Evolutionary conservation across 2,888 invertebrate species (phyloP), one percentile per base, ranked within the genome.

Genomic region (Lordiphosa andalusiaca): DNA sequence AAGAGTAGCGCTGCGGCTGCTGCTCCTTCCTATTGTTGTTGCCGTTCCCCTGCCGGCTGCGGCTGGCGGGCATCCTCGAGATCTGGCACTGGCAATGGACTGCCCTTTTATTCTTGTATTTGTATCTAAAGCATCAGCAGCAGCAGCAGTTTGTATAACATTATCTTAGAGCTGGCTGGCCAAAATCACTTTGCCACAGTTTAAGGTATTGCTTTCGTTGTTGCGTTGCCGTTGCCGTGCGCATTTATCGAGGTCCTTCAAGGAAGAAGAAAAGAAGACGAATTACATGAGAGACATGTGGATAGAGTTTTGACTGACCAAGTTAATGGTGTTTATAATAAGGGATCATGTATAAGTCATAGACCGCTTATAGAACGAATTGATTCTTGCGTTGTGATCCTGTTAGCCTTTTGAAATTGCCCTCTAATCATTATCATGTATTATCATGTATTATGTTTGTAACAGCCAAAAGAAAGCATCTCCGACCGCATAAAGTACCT

Each of bases 181-280:
- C 72, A 63, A 70, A 68, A 25, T 69, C 66, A 66, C 69, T 80
- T 72, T 73, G 81, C 86, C 87, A 86, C 87, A 88, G 85, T 85
- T 66, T 51, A 68, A 81, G 85, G 86, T 88, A 88, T 89, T 88
- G 88, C 89, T 88, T 89, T 89, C 89, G 89, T 89, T 89, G 89
- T 89, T 85, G 84, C 73, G 84, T 87, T 88, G 73, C 61, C 41
- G 60, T 60, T 52, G 41, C 56, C 53, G 54, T 52, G 66, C 59
- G 30, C 58, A 67, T 69, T 72, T 60, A 67, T 73, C 74, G 63
- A 68, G 78, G 73, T 64, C 63, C 84, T 84, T 80, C 53, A 60
- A 35, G 48, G 39, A 48, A 48, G 36, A 51, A 36, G 53, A 53
- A 35, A 21, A 46, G 16, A 41, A 50, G 48, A 50, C 58, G 49